Conservation (phyloP, 2,797 vertebrate species). For the Hippopotamyrus pictus region DNA sequence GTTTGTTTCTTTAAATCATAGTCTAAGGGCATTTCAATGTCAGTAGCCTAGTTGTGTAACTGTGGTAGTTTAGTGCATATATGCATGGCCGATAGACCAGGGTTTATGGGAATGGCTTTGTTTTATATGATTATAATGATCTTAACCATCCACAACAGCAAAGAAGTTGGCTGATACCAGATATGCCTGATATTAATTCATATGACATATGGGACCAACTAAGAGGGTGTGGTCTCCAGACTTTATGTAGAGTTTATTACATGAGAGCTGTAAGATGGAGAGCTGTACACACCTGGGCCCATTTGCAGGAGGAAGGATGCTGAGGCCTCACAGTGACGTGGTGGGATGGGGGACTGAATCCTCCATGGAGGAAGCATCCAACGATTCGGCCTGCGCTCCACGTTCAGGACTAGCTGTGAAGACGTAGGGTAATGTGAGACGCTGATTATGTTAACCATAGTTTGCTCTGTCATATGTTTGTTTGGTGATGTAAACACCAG, state of each 20-base stretch:
- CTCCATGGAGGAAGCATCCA: no score
- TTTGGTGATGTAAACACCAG: constrained; percentile 29
- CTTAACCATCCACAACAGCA: neutral
- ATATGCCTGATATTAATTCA: neutral
- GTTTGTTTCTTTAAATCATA: neutral
- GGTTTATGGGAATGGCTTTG: neutral
- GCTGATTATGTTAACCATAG: neutral
- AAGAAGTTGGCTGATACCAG: neutral
- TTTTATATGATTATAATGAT: neutral
- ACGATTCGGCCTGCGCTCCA: neutral
- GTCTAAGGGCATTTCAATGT: neutral
- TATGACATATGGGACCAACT: neutral
- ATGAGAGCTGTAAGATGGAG: neutral
- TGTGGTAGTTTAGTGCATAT: neutral
- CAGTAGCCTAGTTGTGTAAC: neutral
- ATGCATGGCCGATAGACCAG: neutral
- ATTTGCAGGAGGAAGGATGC: neutral
- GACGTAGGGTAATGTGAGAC: neutral
- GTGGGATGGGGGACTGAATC: neutral
- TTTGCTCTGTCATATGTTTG: constrained; percentile 28
- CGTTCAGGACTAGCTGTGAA: neutral
- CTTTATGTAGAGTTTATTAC: neutral
- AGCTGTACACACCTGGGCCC: neutral
- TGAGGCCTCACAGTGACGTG: neutral
- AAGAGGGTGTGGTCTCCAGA: neutral